Base-by-base conservation (phyloP, 2,797 vertebrate species). In the Harpagifer antarcticus region DNA sequence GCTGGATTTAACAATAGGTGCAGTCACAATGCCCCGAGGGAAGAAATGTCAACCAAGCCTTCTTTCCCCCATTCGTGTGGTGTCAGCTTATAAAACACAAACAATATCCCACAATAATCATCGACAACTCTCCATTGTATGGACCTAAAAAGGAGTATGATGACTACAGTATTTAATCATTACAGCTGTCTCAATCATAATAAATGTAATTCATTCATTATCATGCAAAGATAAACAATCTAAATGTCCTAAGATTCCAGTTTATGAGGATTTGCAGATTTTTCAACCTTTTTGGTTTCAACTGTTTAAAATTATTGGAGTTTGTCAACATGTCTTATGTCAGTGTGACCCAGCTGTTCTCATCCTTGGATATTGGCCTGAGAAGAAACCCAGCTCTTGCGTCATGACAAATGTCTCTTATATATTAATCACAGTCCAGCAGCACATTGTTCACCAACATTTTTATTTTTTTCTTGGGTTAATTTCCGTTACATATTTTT, bases 1-100 rank as follows among this genome's bases (percentile, higher is more conserved):
- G 37, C 48, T 49, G 27, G 56, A 79, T 62, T 65, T 27, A 68
- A 79, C 73, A 86, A 81, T 62, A 55, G 65, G 60, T 40, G 1
- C 45, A 74, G 58, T 78, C 66, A 75, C 45, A 61, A 17, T 65
- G 66, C 70, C 73, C 44, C 0, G 33, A 72, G 67, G 62, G 50
- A 15, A 56, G 68, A 37, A 77, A 81, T 61, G 37, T 49, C 23
- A 62, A 47, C 56, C 7, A 42, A 62, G 19, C 9, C 54, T 33
- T 48, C 54, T 55, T 40, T 19, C 33, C 33, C 33, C 33, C 27
- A 43, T 72, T 9, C 2, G 44, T 42, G 2, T 3, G 5, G 45
- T 70, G 49, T 40, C 44, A 16, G 31, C 2, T 72, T 1, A 48
- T 44, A n/a, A 54, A 37, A 8, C 17, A 23, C 11, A 2, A n/a